These are phyloP conservation scores for Papilio demoleus DNA, from an alignment of 2,888 invertebrate species.

Conservation along the genomic window DNA sequence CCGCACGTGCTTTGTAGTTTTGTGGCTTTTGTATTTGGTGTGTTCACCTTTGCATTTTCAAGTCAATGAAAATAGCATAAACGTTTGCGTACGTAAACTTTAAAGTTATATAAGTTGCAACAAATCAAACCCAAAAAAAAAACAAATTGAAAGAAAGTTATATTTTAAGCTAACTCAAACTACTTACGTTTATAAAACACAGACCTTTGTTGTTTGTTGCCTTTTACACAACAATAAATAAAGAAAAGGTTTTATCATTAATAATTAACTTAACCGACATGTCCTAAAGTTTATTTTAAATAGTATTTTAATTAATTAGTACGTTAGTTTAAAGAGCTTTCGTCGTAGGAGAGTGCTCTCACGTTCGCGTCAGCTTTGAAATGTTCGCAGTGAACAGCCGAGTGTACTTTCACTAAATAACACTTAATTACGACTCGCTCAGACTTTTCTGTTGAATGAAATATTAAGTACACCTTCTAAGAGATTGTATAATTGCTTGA, in stretches of 20 bases:
- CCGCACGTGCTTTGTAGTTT: slow-evolving; percentile 18
- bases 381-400: slow-evolving; percentile 29
- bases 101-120: too few relatives aligned
- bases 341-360: slow-evolving; percentile 30
- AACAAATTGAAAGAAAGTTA: too few relatives aligned
- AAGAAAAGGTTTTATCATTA: background rate
- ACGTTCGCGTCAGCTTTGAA: slow-evolving; percentile 37
- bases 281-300: slow-evolving; percentile 8
- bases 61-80: background rate
- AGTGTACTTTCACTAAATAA: slow-evolving; percentile 39
- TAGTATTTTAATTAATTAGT: slow-evolving; percentile 33
- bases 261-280: slow-evolving; percentile 3
- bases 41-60: slow-evolving; percentile 1
- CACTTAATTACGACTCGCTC: slow-evolving; percentile 23
- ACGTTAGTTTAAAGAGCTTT: slow-evolving; percentile 30
- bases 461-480: slow-evolving; percentile 21
- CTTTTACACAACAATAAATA: background rate
- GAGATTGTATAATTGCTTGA: background rate
- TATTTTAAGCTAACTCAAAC: too few relatives aligned
- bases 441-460: slow-evolving; percentile 17
- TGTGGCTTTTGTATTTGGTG: slow-evolving; percentile 16
- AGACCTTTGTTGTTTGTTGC: too few relatives aligned
- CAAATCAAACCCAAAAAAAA: too few relatives aligned
- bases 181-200: background rate
- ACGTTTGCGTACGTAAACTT: background rate